Evolutionary conservation across 2,797 vertebrate species (phyloP).

Genomic region (Periparus ater): DNA sequence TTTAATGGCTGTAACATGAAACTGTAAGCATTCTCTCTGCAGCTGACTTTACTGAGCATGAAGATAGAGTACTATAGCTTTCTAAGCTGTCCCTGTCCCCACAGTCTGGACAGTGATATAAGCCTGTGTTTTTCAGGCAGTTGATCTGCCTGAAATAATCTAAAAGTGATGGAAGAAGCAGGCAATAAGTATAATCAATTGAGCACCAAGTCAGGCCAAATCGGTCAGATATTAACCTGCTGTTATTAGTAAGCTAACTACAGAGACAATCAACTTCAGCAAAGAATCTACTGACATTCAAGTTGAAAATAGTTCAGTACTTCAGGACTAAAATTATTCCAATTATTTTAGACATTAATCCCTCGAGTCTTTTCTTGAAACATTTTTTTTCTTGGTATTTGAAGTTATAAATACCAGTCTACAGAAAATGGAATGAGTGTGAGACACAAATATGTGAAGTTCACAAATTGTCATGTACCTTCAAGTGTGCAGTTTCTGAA

Average conservation of each 20-base stretch:
- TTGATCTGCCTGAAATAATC: background rate
- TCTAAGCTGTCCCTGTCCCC: background rate
- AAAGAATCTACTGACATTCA: background rate
- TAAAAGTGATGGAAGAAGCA: background rate
- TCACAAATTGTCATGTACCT: background rate
- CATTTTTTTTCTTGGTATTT: conserved; percentile 22
- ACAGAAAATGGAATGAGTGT: background rate
- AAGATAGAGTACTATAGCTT: background rate
- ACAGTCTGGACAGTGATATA: background rate
- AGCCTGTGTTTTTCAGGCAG: background rate
- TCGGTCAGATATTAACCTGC: background rate
- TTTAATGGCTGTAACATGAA: background rate
- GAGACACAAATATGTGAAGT: background rate
- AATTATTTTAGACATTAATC: background rate
- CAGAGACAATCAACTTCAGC: background rate
- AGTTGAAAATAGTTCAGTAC: background rate
- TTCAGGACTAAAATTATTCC: background rate
- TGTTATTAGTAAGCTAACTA: background rate
- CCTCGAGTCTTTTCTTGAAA: conserved; percentile 20
- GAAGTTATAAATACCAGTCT: background rate
- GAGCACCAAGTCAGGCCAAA: background rate
- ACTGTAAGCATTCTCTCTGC: background rate
- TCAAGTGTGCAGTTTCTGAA: background rate
- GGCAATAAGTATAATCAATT: background rate
- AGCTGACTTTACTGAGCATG: background rate